A percentile compares a stretch with the other conserved stretches of the same genome.
Evolutionary conservation across 2,113 vertebrate genomes (phyloP).

Genomic region (Columba livia): DNA sequence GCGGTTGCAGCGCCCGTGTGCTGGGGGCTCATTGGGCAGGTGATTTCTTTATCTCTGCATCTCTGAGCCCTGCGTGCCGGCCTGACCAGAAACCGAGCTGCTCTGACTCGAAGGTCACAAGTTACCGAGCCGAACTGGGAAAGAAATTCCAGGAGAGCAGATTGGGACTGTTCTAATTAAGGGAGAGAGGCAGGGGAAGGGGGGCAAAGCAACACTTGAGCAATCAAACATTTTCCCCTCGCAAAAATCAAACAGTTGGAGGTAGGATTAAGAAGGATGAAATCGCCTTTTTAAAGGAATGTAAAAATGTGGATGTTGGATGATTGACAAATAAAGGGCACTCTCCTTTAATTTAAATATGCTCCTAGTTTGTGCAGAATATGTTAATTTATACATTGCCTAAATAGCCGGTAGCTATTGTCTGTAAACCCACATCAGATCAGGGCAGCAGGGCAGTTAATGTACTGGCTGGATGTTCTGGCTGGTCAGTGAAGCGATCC

Average conservation of each 20-base stretch:
- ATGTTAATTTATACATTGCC: slow-evolving; percentile 74
- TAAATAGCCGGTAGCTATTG: slow-evolving; percentile 72
- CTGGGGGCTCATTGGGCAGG: neutral
- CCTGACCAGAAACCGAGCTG: neutral
- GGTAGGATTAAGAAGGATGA: neutral
- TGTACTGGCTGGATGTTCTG: slow-evolving; percentile 72
- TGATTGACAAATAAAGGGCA: slow-evolving; percentile 66
- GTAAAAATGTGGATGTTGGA: neutral
- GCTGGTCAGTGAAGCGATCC: slow-evolving; percentile 75
- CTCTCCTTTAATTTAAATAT: slow-evolving; percentile 65
- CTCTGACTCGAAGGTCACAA: slow-evolving; percentile 40
- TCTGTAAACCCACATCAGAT: slow-evolving; percentile 73
- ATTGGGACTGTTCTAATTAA: slow-evolving; percentile 62
- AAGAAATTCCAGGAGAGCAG: slow-evolving; percentile 59
- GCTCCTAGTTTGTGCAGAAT: slow-evolving; percentile 56
- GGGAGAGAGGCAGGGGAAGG: slow-evolving; percentile 74
- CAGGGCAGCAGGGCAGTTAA: slow-evolving; percentile 75
- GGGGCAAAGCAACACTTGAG: slow-evolving; percentile 4
- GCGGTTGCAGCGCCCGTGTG: neutral
- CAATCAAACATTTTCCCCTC: neutral
- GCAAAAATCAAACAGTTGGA: fast-evolving
- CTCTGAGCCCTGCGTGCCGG: slow-evolving; percentile 40
- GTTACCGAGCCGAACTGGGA: slow-evolving; percentile 20
- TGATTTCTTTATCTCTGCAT: slow-evolving; percentile 33
- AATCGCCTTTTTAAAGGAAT: slow-evolving; percentile 23